Base-by-base conservation (phyloP, 2,888 invertebrate species). In the Limenitis camilla region DNA sequence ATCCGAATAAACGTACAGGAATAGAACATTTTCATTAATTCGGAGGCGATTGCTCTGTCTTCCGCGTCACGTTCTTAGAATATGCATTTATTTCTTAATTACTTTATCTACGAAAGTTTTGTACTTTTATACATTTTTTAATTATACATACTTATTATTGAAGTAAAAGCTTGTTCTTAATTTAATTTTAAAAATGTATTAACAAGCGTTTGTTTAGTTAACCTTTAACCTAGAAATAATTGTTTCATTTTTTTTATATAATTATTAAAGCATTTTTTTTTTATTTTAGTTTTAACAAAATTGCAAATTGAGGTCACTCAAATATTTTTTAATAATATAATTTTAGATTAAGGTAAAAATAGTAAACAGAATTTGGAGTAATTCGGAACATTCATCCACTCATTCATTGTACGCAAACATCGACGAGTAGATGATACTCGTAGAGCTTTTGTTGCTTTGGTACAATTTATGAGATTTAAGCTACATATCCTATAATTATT, bases 361-460 rank as follows among this genome's bases (percentile, higher is more conserved):
- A n/a, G n/a, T n/a, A n/a, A n/a, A n/a, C n/a, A n/a, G n/a, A n/a
- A n/a, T n/a, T n/a, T n/a, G n/a, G n/a, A n/a, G n/a, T n/a, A n/a
- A n/a, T n/a, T n/a, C n/a, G n/a, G n/a, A 19, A 19, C 19, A 19
- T 64, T 33, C 33, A 33, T 33, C 33, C 60, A 65, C 60, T 64
- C 64, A 66, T 67, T 65, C 69, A 52, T 70, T 65, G 64, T 64
- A 52, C 62, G 52, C 61, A 60, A 56, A 61, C 58, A 58, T 55
- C 52, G 53, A 57, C 57, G 57, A 61, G 56, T 40, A 53, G 49
- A 58, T 56, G 49, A 58, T 56, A 33, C 48, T 52, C 51, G 45
- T 53, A 19, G 55, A 58, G 64, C 62, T 61, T 58, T 62, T 58
- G 62, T 46, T 40, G 42, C 36, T 52, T 8, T 61, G 61, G 60